Base-by-base conservation (phyloP, 2,113 vertebrate species). In the Lophotis ruficrista region DNA sequence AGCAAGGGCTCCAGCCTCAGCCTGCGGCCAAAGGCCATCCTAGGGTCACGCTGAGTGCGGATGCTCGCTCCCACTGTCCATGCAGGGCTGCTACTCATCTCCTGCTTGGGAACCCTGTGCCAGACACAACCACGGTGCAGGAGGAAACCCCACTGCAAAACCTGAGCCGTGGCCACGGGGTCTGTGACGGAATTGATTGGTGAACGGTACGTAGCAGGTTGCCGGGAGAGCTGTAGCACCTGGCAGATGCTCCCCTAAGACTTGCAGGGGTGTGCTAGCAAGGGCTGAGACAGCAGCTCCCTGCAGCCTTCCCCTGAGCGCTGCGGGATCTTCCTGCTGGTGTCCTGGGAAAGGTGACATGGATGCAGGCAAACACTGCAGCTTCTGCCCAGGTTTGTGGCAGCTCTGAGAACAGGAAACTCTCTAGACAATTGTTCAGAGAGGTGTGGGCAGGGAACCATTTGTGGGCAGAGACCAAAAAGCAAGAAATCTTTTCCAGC, bases 341-440 rank as follows among this genome's bases (percentile, higher is more conserved):
- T 50, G 60, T 58, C 51, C 81, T 48, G 14, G 10, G 65, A 37
- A 37, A 25, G 69, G 70, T 90, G 91, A 64, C 48, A 28, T 0
- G 1, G 69, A 38, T 10, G 22, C 61, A 35, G 38, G 27, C 47
- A 70, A 75, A 51, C 37, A 66, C 30, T 56, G 69, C 87, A 89
- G 51, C 65, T 83, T 83, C 72, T 92, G 62, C 89, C 72, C 72
- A 43, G 60, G 66, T 65, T 76, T 80, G 80, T 81, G 89, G 91
- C 80, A 94, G 60, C 66, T 61, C 78, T 91, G 87, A 96, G 73
- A 95, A 91, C 91, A 96, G 95, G 93, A 96, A 97, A 83, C 91
- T 89, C 89, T 61, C 61, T n/a, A 96, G 95, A 95, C 94, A 94
- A 83, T 69, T 60, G 43, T 78, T 95, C 7, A 3, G 73, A 79